Percentiles rank a stretch among this genome's conserved stretches.
These are phyloP conservation scores for Epinotia demarniana DNA, from an alignment of 2,888 invertebrate species.

Conservation along the genomic window DNA sequence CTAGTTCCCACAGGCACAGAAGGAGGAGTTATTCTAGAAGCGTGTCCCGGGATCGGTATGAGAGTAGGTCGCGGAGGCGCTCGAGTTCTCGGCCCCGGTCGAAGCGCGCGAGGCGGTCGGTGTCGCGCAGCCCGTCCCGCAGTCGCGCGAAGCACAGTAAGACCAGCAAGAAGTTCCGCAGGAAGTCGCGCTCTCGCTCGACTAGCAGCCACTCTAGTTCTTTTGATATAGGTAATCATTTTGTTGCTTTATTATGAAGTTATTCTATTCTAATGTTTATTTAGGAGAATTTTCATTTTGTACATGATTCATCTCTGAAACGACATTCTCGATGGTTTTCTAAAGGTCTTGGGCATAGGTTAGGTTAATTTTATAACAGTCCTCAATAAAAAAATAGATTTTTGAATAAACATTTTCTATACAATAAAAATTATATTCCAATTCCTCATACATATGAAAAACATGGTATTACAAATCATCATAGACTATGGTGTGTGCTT, in stretches of 20 bases:
- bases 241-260: neutral
- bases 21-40: conserved; percentile 75
- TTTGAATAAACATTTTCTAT: neutral
- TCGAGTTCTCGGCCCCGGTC: conserved; percentile 68
- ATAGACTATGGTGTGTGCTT: neutral
- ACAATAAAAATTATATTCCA: neutral
- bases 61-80: conserved; percentile 67
- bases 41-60: conserved; percentile 74
- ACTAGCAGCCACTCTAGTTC: conserved; percentile 73
- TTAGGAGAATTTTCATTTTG: neutral
- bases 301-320: neutral
- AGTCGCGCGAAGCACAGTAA: conserved; percentile 68
- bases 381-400: neutral
- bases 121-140: conserved; percentile 68
- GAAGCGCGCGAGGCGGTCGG: conserved; percentile 62
- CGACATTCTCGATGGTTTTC: neutral
- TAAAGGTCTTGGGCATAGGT: too few relatives aligned
- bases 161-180: conserved; percentile 63
- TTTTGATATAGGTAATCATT: conserved; percentile 70
- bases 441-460: neutral
- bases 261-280: too few relatives aligned
- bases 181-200: conserved; percentile 62
- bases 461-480: neutral
- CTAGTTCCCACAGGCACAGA: conserved; percentile 68
- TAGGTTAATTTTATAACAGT: too few relatives aligned